Conservation (phyloP, 2,113 vertebrate genomes). For the Hepsetus odoe region DNA sequence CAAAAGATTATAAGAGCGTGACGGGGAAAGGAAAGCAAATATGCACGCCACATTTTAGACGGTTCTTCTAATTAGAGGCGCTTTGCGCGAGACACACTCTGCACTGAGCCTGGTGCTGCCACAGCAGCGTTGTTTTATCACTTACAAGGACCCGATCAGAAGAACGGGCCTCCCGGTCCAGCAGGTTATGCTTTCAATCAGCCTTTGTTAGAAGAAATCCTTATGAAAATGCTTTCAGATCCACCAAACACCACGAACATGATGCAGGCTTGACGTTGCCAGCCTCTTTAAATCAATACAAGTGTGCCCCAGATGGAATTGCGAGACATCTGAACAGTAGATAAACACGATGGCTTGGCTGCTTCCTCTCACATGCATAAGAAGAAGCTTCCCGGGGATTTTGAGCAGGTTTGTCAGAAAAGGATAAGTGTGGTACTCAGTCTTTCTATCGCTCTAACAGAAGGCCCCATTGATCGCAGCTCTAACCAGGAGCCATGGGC, state of each 20-base stretch:
- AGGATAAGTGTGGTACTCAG: constrained; percentile 10
- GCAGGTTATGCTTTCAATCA: not conserved
- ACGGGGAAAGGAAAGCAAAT: not conserved
- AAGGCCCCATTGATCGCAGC: constrained; percentile 37
- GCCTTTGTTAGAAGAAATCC: not conserved
- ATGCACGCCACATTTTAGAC: constrained; percentile 4
- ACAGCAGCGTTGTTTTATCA: not conserved
- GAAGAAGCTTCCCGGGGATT: constrained; percentile 15
- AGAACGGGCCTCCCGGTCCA: not conserved
- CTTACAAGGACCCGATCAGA: constrained; percentile 4
- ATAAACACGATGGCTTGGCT: not conserved
- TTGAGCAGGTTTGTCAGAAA: not conserved
- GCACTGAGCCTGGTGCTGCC: not conserved
- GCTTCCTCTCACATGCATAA: not conserved
- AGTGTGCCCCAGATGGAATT: not conserved
- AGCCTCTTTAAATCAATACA: not conserved
- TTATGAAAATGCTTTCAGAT: constrained; percentile 10
- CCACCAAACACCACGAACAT: not conserved
- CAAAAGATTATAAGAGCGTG: not conserved
- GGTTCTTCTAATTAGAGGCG: constrained; percentile 17
- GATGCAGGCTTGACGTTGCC: too few species aligned
- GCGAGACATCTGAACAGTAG: not conserved
- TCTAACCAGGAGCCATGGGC: constrained; percentile 26
- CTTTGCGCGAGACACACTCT: not conserved
- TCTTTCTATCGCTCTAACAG: constrained; percentile 37